Evolutionary conservation across 2,797 vertebrate genomes (phyloP), one percentile per base, ranked within the genome.

Genomic region (Chrosomus eos): DNA sequence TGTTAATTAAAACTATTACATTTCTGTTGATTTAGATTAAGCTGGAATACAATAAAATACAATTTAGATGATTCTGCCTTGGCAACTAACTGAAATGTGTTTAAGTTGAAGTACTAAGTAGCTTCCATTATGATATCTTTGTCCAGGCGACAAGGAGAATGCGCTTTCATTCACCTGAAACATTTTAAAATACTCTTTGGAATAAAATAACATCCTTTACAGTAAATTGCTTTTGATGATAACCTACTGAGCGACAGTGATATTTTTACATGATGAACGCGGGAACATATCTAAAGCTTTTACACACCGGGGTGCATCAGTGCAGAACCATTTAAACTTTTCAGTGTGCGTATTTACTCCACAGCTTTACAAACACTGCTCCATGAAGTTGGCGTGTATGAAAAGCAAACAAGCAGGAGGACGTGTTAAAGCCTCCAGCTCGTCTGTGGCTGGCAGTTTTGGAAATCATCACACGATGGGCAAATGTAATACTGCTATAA

Each of bases 151-250:
- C 58, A 26, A 14, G 5, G n/a, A 14, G 11, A 26, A 1, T 64
- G 14, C 18, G 62, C 7, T 8, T 64, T 64, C 16, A 18, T 64
- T 84, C 45, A 81, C 87, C 74, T 90, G 90, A 88, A 90, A 91
- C 79, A 18, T 79, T 71, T 62, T 64, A 43, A 67, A 51, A 85
- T 85, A 75, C 86, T 89, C 88, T 90, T 87, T 83, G 85, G 88
- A 79, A 85, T 81, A 80, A 82, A 86, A 85, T 87, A 87, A 86
- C 86, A 87, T 78, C 31, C 55, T 60, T 83, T 36, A 89, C 88
- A 89, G 66, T 68, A 70, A 72, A 91, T 64, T 82, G 81, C 85
- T 90, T 92, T 91, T 92, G 88, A 64, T 64, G 18, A 16, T 31
- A 31, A 64, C 28, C 7, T 18, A 8, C 28, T 31, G 62, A 64